Conservation (phyloP, 1,140 invertebrate species). For the Zaprionus gabonicus region DNA sequence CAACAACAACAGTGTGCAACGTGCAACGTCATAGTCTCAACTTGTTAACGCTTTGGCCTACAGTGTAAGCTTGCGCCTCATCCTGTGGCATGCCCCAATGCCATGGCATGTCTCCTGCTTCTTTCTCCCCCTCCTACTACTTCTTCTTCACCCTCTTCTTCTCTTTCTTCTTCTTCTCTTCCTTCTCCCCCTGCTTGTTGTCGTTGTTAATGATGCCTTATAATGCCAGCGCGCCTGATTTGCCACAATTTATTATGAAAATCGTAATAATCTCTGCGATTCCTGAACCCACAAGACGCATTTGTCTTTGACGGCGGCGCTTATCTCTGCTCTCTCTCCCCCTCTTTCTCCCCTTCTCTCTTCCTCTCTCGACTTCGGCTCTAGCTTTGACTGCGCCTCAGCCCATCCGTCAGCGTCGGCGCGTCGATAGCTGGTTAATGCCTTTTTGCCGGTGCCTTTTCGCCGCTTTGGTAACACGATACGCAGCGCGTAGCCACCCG, state of each 20-base stretch:
- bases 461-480: conserved; percentile 54
- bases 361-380: neutral
- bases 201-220: conserved; percentile 83
- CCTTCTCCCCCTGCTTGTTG: conserved; percentile 52
- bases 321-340: conserved; percentile 54
- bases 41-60: conserved; percentile 80
- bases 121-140: no score
- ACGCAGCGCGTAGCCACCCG: conserved; percentile 27
- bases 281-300: conserved; percentile 82
- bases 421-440: conserved; percentile 80
- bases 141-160: neutral
- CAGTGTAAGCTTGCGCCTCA: conserved; percentile 77
- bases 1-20: conserved; percentile 26
- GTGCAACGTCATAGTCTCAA: conserved; percentile 62
- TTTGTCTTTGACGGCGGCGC: conserved; percentile 76
- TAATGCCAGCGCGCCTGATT: conserved; percentile 82
- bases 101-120: neutral
- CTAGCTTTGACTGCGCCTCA: conserved; percentile 19
- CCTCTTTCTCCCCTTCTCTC: neutral
- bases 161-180: neutral
- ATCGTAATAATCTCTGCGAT: conserved; percentile 79
- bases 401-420: conserved; percentile 73
- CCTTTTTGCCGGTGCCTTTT: conserved; percentile 37
- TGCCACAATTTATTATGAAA: conserved; percentile 84
- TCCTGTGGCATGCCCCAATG: conserved; percentile 41